A percentile compares a stretch with the other conserved stretches of the same genome.
Conservation (phyloP, 2,113 vertebrate species). For the Chloropsis cyanopogon region DNA sequence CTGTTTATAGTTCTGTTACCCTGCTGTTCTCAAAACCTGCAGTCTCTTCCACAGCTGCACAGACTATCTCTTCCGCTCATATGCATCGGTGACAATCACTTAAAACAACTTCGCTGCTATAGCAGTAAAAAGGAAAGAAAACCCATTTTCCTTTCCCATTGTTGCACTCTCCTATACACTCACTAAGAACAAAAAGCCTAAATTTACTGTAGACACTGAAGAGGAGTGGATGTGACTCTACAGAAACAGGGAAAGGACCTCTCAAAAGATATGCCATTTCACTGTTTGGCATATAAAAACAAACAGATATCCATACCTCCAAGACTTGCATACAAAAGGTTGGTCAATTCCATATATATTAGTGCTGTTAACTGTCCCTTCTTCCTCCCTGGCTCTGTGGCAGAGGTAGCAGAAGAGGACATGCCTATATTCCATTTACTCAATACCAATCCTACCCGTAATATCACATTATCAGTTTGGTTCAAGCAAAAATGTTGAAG, state of each 20-base stretch:
- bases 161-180: not conserved
- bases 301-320: not conserved
- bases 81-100: not conserved
- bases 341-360: not conserved
- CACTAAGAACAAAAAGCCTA: not conserved
- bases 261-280: rapidly evolving
- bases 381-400: not conserved
- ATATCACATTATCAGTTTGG: not conserved
- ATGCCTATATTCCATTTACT: not conserved
- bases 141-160: not conserved
- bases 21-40: not conserved
- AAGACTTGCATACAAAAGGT: not conserved
- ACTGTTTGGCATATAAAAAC: not conserved
- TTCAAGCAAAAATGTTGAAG: not conserved
- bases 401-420: not conserved
- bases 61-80: not conserved
- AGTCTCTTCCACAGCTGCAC: not conserved
- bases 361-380: not conserved
- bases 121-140: not conserved
- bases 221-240: not conserved
- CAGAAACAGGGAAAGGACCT: not conserved
- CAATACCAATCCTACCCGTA: not conserved
- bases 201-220: not conserved
- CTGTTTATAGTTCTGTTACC: not conserved
- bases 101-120: not conserved